Base-by-base conservation (phyloP, 2,113 vertebrate species). In the Synodontis membranacea region DNA sequence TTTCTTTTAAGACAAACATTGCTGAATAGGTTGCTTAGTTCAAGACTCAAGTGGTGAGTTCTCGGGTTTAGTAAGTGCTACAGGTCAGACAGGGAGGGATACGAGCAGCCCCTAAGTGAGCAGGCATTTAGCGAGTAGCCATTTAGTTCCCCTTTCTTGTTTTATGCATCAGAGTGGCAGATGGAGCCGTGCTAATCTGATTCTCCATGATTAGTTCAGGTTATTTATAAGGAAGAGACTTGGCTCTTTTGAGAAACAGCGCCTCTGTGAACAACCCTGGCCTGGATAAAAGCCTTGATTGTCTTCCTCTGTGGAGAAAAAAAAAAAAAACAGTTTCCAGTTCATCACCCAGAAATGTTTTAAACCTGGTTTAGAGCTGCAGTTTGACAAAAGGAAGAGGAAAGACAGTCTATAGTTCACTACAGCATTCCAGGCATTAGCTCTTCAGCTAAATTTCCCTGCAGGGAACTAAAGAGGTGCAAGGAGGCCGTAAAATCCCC, bases 261-360 rank as follows among this genome's bases (percentile, higher is more conserved):
- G 82, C 81, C 64, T 83, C 76, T 85, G 82, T 86, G 78, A 89
- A 87, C 50, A 87, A 80, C 56, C 31, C 28, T 46, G 19, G 58
- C 75, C 21, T 72, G 66, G 44, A 64, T 42, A 60, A 83, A 62
- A 72, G 84, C 85, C 82, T 76, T 85, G 79, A 88, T 90, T 25
- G 8, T 80, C 37, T 80, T n/a, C 70, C 28, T 75, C 62, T 46
- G 56, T 84, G 50, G 2, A 50, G 19, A 50, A 76, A 19, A 46
- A 42, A 21, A 3, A 58, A 60, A 88, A 76, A 85, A 88, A 88
- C 31, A 37, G 54, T 87, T 86, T 83, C 74, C 83, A 89, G 58
- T 86, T 84, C 88, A 85, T 89, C 83, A 87, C 48, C 84, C n/a
- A 52, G 42, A 34, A 84, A 85, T 80, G 62, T 88, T 87, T 90